Evolutionary conservation across 2,888 invertebrate genomes (phyloP), one percentile per base, ranked within the genome.

Genomic region (Malachius bipustulatus): DNA sequence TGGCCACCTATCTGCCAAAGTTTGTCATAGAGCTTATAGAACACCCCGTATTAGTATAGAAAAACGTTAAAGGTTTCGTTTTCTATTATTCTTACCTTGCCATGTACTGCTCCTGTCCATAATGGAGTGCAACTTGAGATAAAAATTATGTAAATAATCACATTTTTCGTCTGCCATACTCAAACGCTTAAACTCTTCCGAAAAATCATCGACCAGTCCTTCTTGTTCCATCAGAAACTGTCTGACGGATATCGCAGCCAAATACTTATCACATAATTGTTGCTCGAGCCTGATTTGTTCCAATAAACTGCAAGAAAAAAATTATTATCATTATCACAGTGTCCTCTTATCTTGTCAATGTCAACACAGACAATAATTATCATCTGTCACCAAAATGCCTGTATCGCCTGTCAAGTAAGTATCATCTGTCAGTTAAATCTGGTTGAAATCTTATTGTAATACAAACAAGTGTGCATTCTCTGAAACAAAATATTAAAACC

Each of bases 151-250:
- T 45, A 96, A 76, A 47, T 87, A 68, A 60, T 89, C 83, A 45
- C 85, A 85, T 61, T 90, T 91, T 64, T 94, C 94, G 56, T 96
- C 94, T 43, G 89, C 78, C 14, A 87, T 69, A 2, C 73, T 77
- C 1, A 88, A 70, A 14, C 76, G 70, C 38, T 80, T 75, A 61
- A 96, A 90, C 51, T 90, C 83, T 15, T 72, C 66, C 37, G 80
- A 80, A 51, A 94, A 90, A 49, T 73, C 70, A 40, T 76, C 66
- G 47, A 91, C 70, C 30, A 76, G 69, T 30, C 71, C 60, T 52
- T 84, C 87, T 36, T 83, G 71, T 37, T 79, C 78, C 41, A 88
- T 82, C 31, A 89, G 69, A 55, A 89, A 90, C 40, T 85, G 71
- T 29, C 81, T 70, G 3, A 83, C 81, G 59, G 88, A 83, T 31